phyloP scores from a whole-genome alignment of 1,140 invertebrate genomes.

The Magallana angulata region DNA sequence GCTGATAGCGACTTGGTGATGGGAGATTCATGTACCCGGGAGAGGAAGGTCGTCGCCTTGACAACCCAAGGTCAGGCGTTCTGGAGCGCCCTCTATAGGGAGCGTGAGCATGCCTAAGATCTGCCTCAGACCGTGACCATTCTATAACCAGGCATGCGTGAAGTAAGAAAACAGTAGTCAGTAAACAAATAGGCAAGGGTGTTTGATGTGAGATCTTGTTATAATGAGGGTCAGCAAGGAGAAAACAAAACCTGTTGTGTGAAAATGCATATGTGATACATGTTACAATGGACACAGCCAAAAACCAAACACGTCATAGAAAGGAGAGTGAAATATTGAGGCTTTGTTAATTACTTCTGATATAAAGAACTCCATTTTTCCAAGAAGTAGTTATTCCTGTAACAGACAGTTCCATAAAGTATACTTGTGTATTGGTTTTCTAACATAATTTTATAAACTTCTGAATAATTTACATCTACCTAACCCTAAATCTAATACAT shows the following conservation, averaged over 20 bases:
- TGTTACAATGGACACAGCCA: conserved; percentile 10
- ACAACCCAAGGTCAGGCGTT: conserved; percentile 21
- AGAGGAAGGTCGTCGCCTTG: conserved; percentile 8
- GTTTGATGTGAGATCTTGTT: conserved; percentile 9
- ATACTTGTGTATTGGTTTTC: not conserved
- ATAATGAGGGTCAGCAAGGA: not conserved
- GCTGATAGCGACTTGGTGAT: conserved; percentile 21
- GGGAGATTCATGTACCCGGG: conserved; percentile 35
- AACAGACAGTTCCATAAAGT: conserved; percentile 12
- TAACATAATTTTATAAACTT: not conserved
- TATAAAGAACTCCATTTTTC: conserved; percentile 33
- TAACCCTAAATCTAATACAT: not conserved
- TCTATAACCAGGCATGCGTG: conserved; percentile 47
- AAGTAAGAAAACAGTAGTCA: conserved; percentile 40
- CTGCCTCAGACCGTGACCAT: conserved; percentile 55
- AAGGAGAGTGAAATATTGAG: not conserved
- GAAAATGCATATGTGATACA: not conserved
- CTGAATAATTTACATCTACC: not conserved
- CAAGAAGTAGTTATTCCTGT: conserved; percentile 30
- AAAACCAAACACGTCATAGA: not conserved
- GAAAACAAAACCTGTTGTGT: not conserved
- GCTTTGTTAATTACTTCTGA: conserved; percentile 25
- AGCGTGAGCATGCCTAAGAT: conserved; percentile 44
- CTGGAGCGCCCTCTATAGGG: conserved; percentile 50
- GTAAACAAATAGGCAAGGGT: not conserved